Conservation (phyloP, 1,140 invertebrate species). For the Globodera rostochiensis region DNA sequence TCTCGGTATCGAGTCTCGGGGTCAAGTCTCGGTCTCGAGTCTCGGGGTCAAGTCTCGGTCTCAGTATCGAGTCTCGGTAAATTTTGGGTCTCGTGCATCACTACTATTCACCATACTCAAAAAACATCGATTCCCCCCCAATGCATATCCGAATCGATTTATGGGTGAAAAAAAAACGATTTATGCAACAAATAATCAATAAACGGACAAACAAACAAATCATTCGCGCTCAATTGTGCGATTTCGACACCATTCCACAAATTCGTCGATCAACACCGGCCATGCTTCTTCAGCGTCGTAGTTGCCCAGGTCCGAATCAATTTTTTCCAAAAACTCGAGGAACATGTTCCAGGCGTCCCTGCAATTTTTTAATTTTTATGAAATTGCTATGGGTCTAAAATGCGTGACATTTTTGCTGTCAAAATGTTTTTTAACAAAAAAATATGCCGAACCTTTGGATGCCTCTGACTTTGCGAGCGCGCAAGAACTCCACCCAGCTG, state of each 20-base stretch:
- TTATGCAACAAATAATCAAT: too few relatives aligned
- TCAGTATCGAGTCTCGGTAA: too few relatives aligned
- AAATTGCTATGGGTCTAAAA: conserved; percentile 61
- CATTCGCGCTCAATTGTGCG: conserved; percentile 6
- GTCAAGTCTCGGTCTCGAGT: too few relatives aligned
- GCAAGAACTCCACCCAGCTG: neutral
- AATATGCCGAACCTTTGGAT: conserved; percentile 9
- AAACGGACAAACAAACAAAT: too few relatives aligned
- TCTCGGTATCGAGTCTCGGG: too few relatives aligned
- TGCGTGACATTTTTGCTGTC: too few relatives aligned
- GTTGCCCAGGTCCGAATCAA: conserved; percentile 91
- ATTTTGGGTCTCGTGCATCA: too few relatives aligned
- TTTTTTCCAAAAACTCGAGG: conserved; percentile 90
- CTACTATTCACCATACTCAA: too few relatives aligned
- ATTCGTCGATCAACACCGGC: conserved; percentile 97
- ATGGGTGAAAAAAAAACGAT: too few relatives aligned
- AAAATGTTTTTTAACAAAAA: conserved; percentile 75
- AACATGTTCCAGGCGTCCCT: conserved; percentile 93
- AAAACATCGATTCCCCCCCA: too few relatives aligned
- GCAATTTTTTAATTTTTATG: conserved; percentile 68
- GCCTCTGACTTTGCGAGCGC: conserved; percentile 56
- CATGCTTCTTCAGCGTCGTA: conserved; percentile 98
- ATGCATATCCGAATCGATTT: too few relatives aligned
- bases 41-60: too few relatives aligned
- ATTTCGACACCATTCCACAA: conserved; percentile 78